Base-by-base conservation (phyloP, 2,888 invertebrate species). In the Quadroppia sp. region DNA sequence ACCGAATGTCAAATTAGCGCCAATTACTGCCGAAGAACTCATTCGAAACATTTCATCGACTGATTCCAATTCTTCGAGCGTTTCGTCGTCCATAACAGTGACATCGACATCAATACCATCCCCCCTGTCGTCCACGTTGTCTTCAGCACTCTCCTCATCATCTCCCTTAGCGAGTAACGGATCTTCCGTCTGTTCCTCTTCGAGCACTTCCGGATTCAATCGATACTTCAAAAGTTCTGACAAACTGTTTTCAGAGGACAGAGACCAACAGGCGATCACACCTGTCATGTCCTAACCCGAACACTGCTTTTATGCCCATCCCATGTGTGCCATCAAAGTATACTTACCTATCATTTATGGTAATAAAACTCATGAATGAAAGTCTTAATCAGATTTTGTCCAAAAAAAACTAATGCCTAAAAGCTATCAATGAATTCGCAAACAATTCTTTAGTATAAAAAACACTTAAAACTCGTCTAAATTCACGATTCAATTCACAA, bases 21-120 rank as follows among this genome's bases (percentile, higher is more conserved):
- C 81, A 15, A 78, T 82, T 70, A 83, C 82, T 78, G 82, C 82
- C 25, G 83, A 83, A 74, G 83, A 83, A 77, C 81, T 83, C 70
- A 77, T 78, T 72, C 75, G 76, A 50, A 71, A 28, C 17, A 71
- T 74, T 32, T 32, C 56, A 56, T 53, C 53, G 9, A 71, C 53
- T 36, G 56, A 71, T 71, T 45, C 50, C 15, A 71, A 71, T 25
- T 23, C 69, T 6, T 73, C 50, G 13, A 69, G 25, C 9, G 36
- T 40, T 2, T 42, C 45, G n/a, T 45, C 59, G 20, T 36, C 53
- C 23, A 9, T 32, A 32, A 32, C 28, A 36, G 25, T 25, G 17
- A 53, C 70, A 0, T 71, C 71, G 11, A 53, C 72, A 13, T 61
- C 72, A 1, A 15, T 56, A 15, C 30, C 72, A 23, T 53, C 72